phyloP scores from a whole-genome alignment of 1,140 invertebrate species.

The Aphaenogaster ashmeadi region DNA sequence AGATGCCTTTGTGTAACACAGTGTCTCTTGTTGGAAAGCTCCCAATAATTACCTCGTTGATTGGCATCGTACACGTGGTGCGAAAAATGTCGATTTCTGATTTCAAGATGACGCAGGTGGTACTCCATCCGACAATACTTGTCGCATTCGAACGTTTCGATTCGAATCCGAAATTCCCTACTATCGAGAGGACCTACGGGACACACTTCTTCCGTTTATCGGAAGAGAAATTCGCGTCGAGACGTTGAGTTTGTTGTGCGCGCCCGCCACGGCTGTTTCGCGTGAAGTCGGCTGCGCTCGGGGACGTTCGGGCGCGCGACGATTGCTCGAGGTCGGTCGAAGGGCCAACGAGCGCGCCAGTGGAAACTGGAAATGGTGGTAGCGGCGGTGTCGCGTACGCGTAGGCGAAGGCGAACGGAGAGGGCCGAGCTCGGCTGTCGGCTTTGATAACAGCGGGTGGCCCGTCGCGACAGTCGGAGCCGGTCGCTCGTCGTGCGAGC shows the following conservation, averaged over 20 bases:
- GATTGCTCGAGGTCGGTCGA: conserved; percentile 35
- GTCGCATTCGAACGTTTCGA: not conserved
- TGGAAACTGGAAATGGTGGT: conserved; percentile 38
- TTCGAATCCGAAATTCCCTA: not conserved
- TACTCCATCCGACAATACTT: not conserved
- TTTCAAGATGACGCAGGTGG: not conserved
- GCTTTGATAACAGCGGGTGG: conserved; percentile 69
- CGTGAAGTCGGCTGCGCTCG: not conserved
- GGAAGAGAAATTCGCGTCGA: not conserved
- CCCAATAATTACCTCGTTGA: no score
- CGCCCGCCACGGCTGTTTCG: not conserved
- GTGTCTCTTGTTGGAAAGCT: no score
- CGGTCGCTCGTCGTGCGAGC: conserved; percentile 75
- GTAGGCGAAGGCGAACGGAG: conserved; percentile 55
- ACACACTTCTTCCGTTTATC: not conserved
- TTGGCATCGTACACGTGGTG: not conserved
- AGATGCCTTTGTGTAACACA: no score
- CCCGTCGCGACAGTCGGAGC: conserved; percentile 73
- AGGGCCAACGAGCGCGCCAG: conserved; percentile 46
- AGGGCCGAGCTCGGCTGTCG: conserved; percentile 72
- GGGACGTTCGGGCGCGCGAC: not conserved
- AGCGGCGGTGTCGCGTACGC: conserved; percentile 12
- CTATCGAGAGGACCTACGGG: not conserved
- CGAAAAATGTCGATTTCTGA: not conserved
- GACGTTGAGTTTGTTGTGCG: conserved; percentile 19